These are phyloP conservation scores for Aleadryas rufinucha DNA, from an alignment of 2,113 vertebrate species.

Conservation along the genomic window DNA sequence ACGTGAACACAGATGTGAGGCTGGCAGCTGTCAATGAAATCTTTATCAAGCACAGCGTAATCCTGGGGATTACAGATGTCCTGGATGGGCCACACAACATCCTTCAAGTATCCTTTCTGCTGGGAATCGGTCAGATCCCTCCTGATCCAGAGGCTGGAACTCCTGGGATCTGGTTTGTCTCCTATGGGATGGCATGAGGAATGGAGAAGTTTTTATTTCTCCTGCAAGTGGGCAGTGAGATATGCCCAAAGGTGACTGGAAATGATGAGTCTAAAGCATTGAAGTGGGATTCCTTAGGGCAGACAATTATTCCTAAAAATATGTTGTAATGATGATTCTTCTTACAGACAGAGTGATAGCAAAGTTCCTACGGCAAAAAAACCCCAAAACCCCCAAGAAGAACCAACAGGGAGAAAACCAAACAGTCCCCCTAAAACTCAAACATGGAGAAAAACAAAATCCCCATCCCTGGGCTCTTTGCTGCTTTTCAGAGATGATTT, in stretches of 20 bases:
- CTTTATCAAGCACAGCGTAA: constrained; percentile 66
- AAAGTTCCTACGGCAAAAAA: neutral
- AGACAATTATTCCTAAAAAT: neutral
- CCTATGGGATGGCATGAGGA: neutral
- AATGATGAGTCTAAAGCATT: neutral
- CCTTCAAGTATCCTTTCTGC: constrained; percentile 68
- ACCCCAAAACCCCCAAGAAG: accelerated
- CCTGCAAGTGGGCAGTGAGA: neutral
- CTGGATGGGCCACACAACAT: constrained; percentile 53
- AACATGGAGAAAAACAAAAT: neutral
- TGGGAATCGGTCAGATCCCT: neutral
- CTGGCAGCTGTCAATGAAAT: constrained; percentile 74
- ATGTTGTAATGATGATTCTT: neutral
- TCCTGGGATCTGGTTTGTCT: neutral
- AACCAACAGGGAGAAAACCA: neutral
- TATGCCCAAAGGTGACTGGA: neutral
- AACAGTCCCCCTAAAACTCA: neutral
- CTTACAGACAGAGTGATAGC: neutral
- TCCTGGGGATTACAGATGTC: constrained; percentile 72
- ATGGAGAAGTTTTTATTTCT: neutral
- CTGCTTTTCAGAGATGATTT: neutral
- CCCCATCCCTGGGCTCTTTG: neutral
- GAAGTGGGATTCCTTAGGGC: neutral
- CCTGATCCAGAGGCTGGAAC: neutral
- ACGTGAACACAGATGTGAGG: constrained; percentile 75